A percentile compares a stretch with the other conserved stretches of the same genome.
These are phyloP conservation scores for Ceyx erithaca DNA, from an alignment of 2,797 vertebrate species.

Conservation along the genomic window DNA sequence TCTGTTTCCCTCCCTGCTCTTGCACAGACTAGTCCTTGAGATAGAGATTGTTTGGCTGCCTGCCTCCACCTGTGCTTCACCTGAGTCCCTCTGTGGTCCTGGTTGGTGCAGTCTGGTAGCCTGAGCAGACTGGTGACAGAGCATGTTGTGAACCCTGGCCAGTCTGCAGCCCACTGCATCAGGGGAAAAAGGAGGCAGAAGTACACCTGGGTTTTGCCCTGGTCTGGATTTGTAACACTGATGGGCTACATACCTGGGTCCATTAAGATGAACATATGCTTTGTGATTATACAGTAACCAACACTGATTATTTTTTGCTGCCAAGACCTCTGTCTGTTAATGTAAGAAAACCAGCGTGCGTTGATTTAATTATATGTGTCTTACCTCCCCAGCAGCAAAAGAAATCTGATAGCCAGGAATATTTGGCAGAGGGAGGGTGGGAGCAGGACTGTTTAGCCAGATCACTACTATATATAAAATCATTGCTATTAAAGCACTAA, in stretches of 20 bases:
- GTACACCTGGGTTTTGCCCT: neutral
- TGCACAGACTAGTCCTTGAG: neutral
- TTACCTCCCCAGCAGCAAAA: neutral
- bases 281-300: neutral
- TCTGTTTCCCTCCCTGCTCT: neutral
- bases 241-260: neutral
- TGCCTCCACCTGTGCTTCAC: neutral
- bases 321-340: neutral
- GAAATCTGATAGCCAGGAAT: neutral
- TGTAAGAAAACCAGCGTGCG: neutral
- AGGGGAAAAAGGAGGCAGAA: neutral
- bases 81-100: neutral
- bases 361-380: neutral
- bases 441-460: neutral
- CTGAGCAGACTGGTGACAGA: neutral
- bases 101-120: neutral
- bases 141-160: neutral
- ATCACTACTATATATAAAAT: neutral
- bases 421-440: neutral
- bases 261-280: neutral
- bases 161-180: neutral
- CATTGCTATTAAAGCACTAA: neutral
- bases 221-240: neutral
- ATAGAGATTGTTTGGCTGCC: neutral
- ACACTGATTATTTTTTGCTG: neutral